Evolutionary conservation across 2,113 vertebrate species (phyloP).

Genomic region (Gobius niger): DNA sequence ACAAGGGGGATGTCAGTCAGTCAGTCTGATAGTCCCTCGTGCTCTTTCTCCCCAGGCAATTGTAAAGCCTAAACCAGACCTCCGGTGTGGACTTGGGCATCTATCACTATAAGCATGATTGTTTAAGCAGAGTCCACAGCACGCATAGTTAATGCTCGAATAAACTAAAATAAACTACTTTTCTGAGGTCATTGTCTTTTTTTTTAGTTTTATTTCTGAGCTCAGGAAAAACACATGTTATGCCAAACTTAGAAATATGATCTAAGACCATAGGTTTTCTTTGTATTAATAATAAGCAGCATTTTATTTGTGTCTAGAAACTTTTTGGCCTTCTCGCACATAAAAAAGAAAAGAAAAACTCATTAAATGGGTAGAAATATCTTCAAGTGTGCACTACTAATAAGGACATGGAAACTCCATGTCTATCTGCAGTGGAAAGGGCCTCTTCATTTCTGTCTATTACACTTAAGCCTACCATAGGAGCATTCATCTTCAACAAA

Average conservation of each 20-base stretch:
- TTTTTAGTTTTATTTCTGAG: constrained; percentile 17
- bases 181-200: constrained; percentile 26
- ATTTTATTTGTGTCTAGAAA: constrained; percentile 49
- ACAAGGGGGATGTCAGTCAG: constrained; percentile 33
- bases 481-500: constrained; percentile 49
- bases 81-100: constrained; percentile 39
- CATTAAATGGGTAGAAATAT: constrained; percentile 40
- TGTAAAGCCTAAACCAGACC: constrained; percentile 37
- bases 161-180: constrained; percentile 23
- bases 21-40: constrained; percentile 19
- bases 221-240: constrained; percentile 43
- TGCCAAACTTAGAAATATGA: constrained; percentile 26
- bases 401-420: constrained; percentile 41
- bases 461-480: neutral
- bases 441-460: constrained; percentile 36
- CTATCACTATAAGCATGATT: constrained; percentile 48
- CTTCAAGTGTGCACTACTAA: constrained; percentile 22
- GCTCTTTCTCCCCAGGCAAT: constrained; percentile 37
- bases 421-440: constrained; percentile 24
- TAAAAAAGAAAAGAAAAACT: constrained; percentile 12
- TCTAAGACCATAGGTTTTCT: constrained; percentile 29
- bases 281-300: constrained; percentile 29
- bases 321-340: constrained; percentile 10
- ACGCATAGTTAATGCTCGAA: constrained; percentile 22
- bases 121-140: constrained; percentile 26